A percentile compares a stretch with the other conserved stretches of the same genome.
phyloP scores from a whole-genome alignment of 2,888 invertebrate genomes.

The Chloromyia formosa region DNA sequence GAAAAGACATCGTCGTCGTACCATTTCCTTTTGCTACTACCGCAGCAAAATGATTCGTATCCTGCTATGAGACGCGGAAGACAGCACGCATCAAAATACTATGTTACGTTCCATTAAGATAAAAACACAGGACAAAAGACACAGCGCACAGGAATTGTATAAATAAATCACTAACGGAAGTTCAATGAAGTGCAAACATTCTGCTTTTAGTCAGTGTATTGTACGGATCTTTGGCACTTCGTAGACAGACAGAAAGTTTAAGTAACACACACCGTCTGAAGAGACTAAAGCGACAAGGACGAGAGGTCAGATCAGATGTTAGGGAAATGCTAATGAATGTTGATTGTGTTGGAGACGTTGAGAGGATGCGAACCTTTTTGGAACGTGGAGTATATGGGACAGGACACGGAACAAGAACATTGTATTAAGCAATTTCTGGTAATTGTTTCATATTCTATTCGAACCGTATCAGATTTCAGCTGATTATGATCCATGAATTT shows the following conservation, averaged over 20 bases:
- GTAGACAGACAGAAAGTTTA: background rate
- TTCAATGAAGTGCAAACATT: slow-evolving; percentile 30
- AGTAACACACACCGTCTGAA: background rate
- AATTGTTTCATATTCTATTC: no score
- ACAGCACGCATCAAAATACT: background rate
- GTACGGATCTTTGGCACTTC: background rate
- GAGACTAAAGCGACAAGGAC: background rate
- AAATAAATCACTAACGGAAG: background rate
- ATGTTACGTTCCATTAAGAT: slow-evolving; percentile 6
- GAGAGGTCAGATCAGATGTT: slow-evolving; percentile 3
- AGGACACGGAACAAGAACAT: no score
- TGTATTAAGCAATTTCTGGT: no score
- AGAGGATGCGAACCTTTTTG: no score
- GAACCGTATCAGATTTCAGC: no score
- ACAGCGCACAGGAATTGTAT: background rate
- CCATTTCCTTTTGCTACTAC: no score
- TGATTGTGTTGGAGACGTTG: no score
- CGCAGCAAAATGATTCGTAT: background rate
- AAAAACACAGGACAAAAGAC: background rate
- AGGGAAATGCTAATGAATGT: background rate
- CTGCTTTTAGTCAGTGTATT: background rate
- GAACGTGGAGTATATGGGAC: no score
- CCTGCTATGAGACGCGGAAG: background rate
- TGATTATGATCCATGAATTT: no score
- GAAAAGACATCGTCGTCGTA: background rate